Percentiles rank a stretch among this genome's conserved stretches.
These are phyloP conservation scores for Pseudopipra pipra DNA, from an alignment of 2,113 vertebrate species.

Conservation along the genomic window DNA sequence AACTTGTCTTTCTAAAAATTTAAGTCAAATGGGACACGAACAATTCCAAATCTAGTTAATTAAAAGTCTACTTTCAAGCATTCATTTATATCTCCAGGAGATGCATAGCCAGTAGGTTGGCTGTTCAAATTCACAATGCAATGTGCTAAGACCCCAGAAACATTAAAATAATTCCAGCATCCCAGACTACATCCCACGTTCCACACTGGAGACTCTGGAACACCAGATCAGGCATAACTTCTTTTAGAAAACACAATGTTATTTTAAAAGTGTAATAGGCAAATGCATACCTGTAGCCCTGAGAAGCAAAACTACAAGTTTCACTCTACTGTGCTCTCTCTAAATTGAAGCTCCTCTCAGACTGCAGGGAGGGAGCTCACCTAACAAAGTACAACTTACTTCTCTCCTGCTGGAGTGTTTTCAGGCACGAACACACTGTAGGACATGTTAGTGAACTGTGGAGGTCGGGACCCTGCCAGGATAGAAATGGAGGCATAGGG, in stretches of 20 bases:
- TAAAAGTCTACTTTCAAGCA: neutral
- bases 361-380: neutral
- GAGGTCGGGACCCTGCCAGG: slow-evolving; percentile 81
- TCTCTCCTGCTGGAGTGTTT: slow-evolving; percentile 74
- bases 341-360: neutral
- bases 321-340: neutral
- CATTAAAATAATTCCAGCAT: neutral
- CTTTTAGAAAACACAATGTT: neutral
- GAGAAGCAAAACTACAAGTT: neutral
- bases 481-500: slow-evolving; percentile 75
- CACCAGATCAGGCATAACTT: neutral
- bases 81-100: neutral
- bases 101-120: neutral
- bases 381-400: slow-evolving; percentile 74
- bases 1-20: neutral
- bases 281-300: neutral
- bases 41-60: neutral
- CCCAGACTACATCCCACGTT: neutral
- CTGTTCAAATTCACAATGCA: neutral
- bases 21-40: neutral
- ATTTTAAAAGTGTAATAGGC: neutral
- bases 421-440: slow-evolving; percentile 83
- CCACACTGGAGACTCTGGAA: neutral
- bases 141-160: neutral
- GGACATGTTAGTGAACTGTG: slow-evolving; percentile 85